Conservation (phyloP, 2,888 invertebrate species). For the Drosophila borborema region DNA sequence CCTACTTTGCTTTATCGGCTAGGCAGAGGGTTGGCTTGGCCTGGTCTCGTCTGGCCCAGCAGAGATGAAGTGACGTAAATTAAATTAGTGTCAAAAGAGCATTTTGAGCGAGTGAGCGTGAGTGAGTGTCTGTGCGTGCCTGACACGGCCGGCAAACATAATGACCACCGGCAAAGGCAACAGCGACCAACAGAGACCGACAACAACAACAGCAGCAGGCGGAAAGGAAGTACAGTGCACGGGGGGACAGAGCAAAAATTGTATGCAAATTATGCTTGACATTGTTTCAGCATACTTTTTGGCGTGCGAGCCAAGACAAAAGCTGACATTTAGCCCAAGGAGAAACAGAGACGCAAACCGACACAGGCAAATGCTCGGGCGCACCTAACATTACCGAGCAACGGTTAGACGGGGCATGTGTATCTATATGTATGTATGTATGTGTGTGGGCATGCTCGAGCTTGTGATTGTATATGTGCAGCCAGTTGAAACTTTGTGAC, state of each 20-base stretch:
- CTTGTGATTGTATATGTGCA: constrained; percentile 25
- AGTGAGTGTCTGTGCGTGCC: constrained; percentile 70
- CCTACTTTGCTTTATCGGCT: constrained; percentile 3
- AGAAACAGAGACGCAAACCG: constrained; percentile 55
- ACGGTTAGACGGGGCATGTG: not conserved
- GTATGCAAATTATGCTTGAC: constrained; percentile 80
- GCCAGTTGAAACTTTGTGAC: constrained; percentile 72
- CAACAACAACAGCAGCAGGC: constrained; percentile 41
- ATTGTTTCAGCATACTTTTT: constrained; percentile 79
- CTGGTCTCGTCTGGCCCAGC: constrained; percentile 8
- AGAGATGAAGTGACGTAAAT: constrained; percentile 64
- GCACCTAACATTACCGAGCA: constrained; percentile 15
- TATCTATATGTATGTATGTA: not conserved
- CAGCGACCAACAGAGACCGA: constrained; percentile 27
- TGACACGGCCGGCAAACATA: constrained; percentile 74
- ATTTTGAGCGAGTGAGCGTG: constrained; percentile 55
- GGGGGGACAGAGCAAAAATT: constrained; percentile 56
- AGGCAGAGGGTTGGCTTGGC: not conserved
- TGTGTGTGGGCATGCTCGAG: not conserved
- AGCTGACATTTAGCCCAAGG: constrained; percentile 79
- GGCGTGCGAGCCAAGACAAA: constrained; percentile 77
- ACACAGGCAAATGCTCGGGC: constrained; percentile 15
- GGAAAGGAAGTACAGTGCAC: not conserved
- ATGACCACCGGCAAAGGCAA: constrained; percentile 67
- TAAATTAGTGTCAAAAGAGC: constrained; percentile 77